Conservation (phyloP, 2,888 invertebrate genomes). For the Apocheima hispidaria region DNA sequence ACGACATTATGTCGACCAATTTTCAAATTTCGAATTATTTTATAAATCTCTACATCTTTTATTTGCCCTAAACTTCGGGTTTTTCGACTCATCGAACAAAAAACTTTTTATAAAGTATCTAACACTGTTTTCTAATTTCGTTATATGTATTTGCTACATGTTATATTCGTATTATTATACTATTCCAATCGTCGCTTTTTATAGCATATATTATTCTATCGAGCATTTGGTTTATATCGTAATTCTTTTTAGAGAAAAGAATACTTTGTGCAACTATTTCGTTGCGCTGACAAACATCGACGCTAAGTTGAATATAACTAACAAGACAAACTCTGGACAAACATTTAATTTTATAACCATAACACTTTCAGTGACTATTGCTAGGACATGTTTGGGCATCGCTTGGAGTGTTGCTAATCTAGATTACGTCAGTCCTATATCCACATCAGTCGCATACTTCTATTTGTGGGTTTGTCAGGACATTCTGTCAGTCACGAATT, state of each 20-base stretch:
- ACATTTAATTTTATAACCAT: not conserved
- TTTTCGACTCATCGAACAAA: constrained; percentile 4
- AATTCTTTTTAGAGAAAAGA: not conserved
- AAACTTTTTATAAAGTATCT: not conserved
- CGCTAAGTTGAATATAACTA: not conserved
- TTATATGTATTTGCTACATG: not conserved
- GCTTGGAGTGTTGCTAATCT: not conserved
- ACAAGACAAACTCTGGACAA: not conserved
- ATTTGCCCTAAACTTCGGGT: constrained; percentile 13
- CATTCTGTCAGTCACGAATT: not conserved
- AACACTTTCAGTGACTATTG: not conserved
- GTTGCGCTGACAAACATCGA: not conserved
- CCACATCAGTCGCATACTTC: not conserved
- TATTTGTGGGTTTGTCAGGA: constrained; percentile 1
- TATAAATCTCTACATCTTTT: not conserved
- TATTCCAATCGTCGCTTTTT: too few species aligned
- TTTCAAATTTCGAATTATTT: not conserved
- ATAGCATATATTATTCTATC: not conserved
- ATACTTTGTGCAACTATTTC: not conserved
- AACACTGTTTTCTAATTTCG: not conserved
- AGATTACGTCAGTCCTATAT: not conserved
- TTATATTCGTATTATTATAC: not conserved
- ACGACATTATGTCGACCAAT: not conserved
- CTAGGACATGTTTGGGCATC: not conserved
- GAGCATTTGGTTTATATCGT: not conserved